A percentile compares a stretch with the other conserved stretches of the same genome.
phyloP scores from a whole-genome alignment of 2,888 invertebrate genomes.

The Dichetophora obliterata region DNA sequence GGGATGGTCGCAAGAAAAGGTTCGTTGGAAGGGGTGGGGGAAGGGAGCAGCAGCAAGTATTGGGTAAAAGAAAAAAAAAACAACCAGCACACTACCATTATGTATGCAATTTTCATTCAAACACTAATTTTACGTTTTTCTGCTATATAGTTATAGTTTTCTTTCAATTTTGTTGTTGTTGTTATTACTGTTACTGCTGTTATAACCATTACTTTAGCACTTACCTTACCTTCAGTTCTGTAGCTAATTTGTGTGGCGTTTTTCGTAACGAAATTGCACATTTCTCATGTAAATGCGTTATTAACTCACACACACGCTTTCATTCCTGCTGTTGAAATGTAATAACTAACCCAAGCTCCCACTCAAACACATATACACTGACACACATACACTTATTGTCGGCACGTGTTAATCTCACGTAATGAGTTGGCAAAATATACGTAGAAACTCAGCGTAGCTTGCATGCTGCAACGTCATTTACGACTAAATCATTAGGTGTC shows the following conservation, averaged over 20 bases:
- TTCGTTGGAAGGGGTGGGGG: no score
- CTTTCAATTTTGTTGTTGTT: background rate
- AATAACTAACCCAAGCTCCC: background rate
- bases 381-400: no score
- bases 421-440: constrained; percentile 22
- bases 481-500: constrained; percentile 18
- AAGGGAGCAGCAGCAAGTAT: background rate
- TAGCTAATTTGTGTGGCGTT: background rate
- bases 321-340: background rate
- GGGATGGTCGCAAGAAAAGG: no score
- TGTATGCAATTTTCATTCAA: constrained; percentile 20
- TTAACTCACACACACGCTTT: background rate
- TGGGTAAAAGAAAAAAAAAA: background rate
- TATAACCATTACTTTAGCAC: background rate
- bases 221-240: background rate
- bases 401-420: constrained; percentile 29
- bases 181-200: background rate
- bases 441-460: background rate
- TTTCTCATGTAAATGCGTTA: constrained; percentile 32
- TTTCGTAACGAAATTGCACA: constrained; percentile 23
- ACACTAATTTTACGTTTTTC: constrained; percentile 10
- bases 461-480: constrained; percentile 25
- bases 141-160: background rate
- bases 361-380: background rate
- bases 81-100: background rate